phyloP scores from a whole-genome alignment of 2,797 vertebrate species.

The Zenarchopterus dispar region DNA sequence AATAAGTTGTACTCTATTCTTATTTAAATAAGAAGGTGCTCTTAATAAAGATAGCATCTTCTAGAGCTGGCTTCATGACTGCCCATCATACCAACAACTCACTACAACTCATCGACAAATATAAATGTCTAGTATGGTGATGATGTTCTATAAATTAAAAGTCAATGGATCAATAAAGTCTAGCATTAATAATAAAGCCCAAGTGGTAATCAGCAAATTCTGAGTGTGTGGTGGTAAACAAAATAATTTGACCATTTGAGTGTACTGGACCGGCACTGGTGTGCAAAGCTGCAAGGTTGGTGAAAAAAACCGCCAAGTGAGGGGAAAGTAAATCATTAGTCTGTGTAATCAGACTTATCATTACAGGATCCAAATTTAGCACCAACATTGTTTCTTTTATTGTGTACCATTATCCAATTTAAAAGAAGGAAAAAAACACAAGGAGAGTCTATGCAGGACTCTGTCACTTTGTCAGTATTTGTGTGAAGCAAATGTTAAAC shows the following conservation, averaged over 20 bases:
- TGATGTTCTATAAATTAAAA: too few species aligned
- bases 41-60: too few species aligned
- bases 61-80: too few species aligned
- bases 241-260: neutral
- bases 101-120: too few species aligned
- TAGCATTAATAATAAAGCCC: too few species aligned
- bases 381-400: neutral
- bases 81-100: too few species aligned
- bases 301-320: neutral
- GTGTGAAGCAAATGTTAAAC: slow-evolving; percentile 52
- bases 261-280: neutral
- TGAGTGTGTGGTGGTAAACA: too few species aligned
- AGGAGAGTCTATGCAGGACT: slow-evolving; percentile 29
- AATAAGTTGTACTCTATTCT: too few species aligned
- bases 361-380: neutral
- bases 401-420: neutral
- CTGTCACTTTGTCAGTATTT: slow-evolving; percentile 34
- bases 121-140: too few species aligned
- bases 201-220: too few species aligned
- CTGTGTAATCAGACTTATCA: neutral
- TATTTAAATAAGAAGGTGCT: too few species aligned
- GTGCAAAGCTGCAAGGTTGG: neutral
- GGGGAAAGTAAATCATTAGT: neutral
- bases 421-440: slow-evolving; percentile 2
- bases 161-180: too few species aligned